phyloP scores from a whole-genome alignment of 2,888 invertebrate species.

The Mythimna vitellina region DNA sequence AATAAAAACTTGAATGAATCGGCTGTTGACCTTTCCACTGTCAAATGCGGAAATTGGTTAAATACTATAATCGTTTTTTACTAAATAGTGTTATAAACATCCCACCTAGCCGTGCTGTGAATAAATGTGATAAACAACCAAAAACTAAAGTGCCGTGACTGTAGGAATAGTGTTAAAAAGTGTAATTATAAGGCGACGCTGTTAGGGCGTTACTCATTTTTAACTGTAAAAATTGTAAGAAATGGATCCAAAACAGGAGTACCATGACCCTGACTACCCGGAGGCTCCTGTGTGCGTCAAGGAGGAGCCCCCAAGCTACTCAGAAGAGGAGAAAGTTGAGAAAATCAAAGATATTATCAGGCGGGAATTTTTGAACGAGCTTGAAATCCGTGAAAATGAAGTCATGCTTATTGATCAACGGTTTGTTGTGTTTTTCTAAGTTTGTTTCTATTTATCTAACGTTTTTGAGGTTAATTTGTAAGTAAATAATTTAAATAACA shows the following conservation, averaged over 20 bases:
- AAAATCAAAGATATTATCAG: slow-evolving; percentile 92
- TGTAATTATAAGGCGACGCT: slow-evolving; percentile 68
- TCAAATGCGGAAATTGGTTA: slow-evolving; percentile 84
- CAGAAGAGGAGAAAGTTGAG: slow-evolving; percentile 83
- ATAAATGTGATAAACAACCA: slow-evolving; percentile 71
- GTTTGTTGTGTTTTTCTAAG: slow-evolving; percentile 77
- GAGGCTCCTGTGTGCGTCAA: slow-evolving; percentile 73
- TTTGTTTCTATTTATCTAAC: slow-evolving; percentile 34
- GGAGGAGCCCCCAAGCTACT: slow-evolving; percentile 70
- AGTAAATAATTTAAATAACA: not conserved
- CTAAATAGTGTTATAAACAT: slow-evolving; percentile 61
- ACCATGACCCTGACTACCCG: slow-evolving; percentile 91
- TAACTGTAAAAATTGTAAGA: slow-evolving; percentile 69
- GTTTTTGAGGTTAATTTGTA: slow-evolving; percentile 12
- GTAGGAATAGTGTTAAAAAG: slow-evolving; percentile 61
- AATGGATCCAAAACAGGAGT: slow-evolving; percentile 88
- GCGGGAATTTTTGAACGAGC: slow-evolving; percentile 93
- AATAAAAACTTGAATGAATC: slow-evolving; percentile 73
- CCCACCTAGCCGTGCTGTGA: slow-evolving; percentile 72
- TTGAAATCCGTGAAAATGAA: slow-evolving; percentile 93
- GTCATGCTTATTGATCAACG: slow-evolving; percentile 93
- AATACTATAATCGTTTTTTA: slow-evolving; percentile 72
- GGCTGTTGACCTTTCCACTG: slow-evolving; percentile 86
- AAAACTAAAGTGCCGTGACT: slow-evolving; percentile 69
- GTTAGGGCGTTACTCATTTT: slow-evolving; percentile 77